Percentiles rank a stretch among this genome's conserved stretches.
Evolutionary conservation across 2,888 invertebrate species (phyloP).

Genomic region (Agriopis leucophaearia): DNA sequence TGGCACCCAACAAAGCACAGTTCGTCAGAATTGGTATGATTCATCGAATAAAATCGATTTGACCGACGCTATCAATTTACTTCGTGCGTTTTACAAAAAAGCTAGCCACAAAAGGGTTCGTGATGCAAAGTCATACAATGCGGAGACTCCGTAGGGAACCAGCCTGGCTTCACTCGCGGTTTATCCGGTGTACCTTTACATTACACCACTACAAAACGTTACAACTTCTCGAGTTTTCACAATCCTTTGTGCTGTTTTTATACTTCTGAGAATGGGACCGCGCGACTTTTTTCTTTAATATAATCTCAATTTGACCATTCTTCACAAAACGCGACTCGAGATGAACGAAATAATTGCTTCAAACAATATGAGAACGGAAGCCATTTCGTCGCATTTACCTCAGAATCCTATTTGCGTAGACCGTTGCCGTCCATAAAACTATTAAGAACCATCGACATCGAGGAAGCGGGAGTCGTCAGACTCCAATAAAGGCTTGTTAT

Average conservation of each 20-base stretch:
- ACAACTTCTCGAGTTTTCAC: constrained; percentile 39
- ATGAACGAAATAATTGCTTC: constrained; percentile 18
- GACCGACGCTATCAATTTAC: constrained; percentile 66
- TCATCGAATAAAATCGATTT: constrained; percentile 71
- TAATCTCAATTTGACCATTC: constrained; percentile 7
- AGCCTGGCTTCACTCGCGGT: constrained; percentile 64
- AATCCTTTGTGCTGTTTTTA: constrained; percentile 27
- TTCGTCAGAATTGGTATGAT: constrained; percentile 64
- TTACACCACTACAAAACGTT: constrained; percentile 56
- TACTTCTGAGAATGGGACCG: constrained; percentile 11
- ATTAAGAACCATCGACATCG: constrained; percentile 57
- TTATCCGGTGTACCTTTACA: constrained; percentile 64
- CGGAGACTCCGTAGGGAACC: constrained; percentile 66
- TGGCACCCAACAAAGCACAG: constrained; percentile 46
- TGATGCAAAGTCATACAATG: constrained; percentile 63
- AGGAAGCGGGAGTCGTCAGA: constrained; percentile 64
- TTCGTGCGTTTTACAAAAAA: constrained; percentile 60
- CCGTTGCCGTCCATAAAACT: constrained; percentile 54
- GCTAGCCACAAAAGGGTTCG: constrained; percentile 70
- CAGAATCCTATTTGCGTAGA: constrained; percentile 40
- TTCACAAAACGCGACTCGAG: constrained; percentile 2
- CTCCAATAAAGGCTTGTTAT: constrained; percentile 83
- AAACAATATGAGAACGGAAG: constrained; percentile 37
- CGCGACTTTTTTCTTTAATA: constrained; percentile 10
- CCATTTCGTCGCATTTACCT: constrained; percentile 39